A percentile compares a stretch with the other conserved stretches of the same genome.
phyloP scores from a whole-genome alignment of 2,113 vertebrate species.

The Thalassarche chlororhynchos region DNA sequence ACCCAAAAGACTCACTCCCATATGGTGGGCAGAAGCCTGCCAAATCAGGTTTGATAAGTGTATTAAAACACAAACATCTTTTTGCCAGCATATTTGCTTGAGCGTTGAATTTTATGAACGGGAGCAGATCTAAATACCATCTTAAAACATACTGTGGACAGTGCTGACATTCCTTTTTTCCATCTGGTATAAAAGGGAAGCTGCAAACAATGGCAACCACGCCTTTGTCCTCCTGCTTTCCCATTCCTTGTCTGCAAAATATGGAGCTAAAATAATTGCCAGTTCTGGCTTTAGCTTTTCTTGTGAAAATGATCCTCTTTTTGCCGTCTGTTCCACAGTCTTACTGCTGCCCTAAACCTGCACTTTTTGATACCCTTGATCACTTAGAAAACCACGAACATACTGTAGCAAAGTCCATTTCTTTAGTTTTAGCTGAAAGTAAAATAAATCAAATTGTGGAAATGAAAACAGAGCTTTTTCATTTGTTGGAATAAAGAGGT shows the following conservation, averaged over 20 bases:
- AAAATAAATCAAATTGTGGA: background rate
- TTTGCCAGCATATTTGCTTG: background rate
- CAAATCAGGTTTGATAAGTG: background rate
- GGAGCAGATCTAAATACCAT: background rate
- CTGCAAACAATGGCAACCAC: constrained; percentile 9
- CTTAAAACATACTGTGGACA: background rate
- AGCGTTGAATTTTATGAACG: background rate
- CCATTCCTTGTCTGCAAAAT: background rate
- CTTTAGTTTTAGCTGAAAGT: background rate
- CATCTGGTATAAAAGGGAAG: background rate
- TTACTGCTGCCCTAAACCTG: background rate
- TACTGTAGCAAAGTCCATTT: background rate
- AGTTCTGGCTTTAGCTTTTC: background rate
- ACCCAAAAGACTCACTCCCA: background rate
- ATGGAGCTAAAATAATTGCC: background rate
- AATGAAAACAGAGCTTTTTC: background rate
- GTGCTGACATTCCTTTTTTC: background rate
- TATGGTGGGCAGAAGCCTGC: background rate
- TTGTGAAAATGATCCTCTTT: background rate
- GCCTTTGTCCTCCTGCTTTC: constrained; percentile 31
- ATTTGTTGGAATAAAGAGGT: background rate
- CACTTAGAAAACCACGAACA: background rate
- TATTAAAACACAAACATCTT: background rate
- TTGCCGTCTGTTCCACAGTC: constrained; percentile 2
- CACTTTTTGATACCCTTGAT: background rate